Conservation (phyloP, 2,113 vertebrate species). For the Oryzias melastigma region DNA sequence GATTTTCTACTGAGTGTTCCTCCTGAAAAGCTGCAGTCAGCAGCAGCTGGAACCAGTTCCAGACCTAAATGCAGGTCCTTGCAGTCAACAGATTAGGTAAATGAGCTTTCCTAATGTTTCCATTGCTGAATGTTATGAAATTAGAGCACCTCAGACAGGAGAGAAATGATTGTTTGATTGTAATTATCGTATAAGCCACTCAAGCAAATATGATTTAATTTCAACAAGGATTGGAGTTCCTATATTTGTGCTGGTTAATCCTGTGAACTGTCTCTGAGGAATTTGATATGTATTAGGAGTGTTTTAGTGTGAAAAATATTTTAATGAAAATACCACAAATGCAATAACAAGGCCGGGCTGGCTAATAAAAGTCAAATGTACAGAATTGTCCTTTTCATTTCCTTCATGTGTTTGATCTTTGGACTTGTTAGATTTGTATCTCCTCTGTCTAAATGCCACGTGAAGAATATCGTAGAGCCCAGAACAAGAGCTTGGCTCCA, state of each 20-base stretch:
- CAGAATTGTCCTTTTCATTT: slow-evolving; percentile 6
- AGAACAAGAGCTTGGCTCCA: too few species aligned
- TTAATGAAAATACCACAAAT: slow-evolving; percentile 6
- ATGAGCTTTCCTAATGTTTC: slow-evolving; percentile 65
- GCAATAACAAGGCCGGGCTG: not conserved
- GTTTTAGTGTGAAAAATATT: slow-evolving; percentile 10
- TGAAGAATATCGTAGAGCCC: not conserved
- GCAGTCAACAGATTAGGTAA: slow-evolving; percentile 56
- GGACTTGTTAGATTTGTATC: slow-evolving; percentile 6
- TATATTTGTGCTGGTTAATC: slow-evolving; percentile 4
- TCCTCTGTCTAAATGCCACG: slow-evolving; percentile 4
- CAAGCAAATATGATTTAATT: slow-evolving; percentile 46
- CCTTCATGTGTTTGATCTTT: slow-evolving; percentile 10
- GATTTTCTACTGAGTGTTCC: slow-evolving; percentile 43
- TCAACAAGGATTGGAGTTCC: slow-evolving; percentile 22
- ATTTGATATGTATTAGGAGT: slow-evolving; percentile 2
- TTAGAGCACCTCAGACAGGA: slow-evolving; percentile 53
- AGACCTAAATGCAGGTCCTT: slow-evolving; percentile 33
- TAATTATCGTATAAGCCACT: slow-evolving; percentile 55
- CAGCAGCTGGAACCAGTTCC: slow-evolving; percentile 47
- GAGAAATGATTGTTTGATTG: slow-evolving; percentile 55
- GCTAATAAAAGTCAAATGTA: not conserved
- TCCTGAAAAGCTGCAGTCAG: slow-evolving; percentile 33
- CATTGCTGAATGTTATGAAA: slow-evolving; percentile 53
- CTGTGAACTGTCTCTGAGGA: slow-evolving; percentile 1